Evolutionary conservation across 2,888 invertebrate genomes (phyloP), one percentile per base, ranked within the genome.

Genomic region (Phalera bucephala): DNA sequence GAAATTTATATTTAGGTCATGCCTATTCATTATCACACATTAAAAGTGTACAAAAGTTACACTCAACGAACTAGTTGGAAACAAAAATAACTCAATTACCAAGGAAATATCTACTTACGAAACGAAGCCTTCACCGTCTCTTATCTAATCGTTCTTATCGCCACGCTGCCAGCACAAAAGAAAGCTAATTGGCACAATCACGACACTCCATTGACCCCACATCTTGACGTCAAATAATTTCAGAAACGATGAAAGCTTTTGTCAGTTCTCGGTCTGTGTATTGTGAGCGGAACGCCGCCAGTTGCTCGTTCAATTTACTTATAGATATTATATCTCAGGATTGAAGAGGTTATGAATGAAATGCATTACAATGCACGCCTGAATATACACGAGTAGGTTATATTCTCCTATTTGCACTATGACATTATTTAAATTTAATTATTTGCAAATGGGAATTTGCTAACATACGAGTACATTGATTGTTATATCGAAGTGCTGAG

Each of bases 161-260:
- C 12, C 25, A 25, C 3, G 25, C 8, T 8, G 12, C 25, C 12
- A 8, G 2, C 23, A 25, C 22, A 22, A 22, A 10, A 3, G 22
- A 6, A 25, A 25, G 12, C 25, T 25, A 25, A 25, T 25, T 25
- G 25, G 25, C 12, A 3, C 25, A 12, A 25, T 25, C 25, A 25
- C 25, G 25, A 12, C 8, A 25, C 12, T 10, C 25, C 11, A 25
- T 25, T 25, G 3, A 10, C 8, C 8, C 12, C 13, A 12, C 12
- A 25, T 25, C 25, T 25, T 13, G 25, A 13, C 25, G 25, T 25
- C 25, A 7, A 13, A 25, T 25, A 8, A 25, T 12, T 25, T 11
- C 2, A 25, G 12, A 25, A 25, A 12, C 5, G 25, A 12, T 12
- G 22, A 5, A 22, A 8, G 12, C 25, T 12, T 13, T 25, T 25